phyloP scores from a whole-genome alignment of 2,797 vertebrate genomes.

The Thunnus albacares region DNA sequence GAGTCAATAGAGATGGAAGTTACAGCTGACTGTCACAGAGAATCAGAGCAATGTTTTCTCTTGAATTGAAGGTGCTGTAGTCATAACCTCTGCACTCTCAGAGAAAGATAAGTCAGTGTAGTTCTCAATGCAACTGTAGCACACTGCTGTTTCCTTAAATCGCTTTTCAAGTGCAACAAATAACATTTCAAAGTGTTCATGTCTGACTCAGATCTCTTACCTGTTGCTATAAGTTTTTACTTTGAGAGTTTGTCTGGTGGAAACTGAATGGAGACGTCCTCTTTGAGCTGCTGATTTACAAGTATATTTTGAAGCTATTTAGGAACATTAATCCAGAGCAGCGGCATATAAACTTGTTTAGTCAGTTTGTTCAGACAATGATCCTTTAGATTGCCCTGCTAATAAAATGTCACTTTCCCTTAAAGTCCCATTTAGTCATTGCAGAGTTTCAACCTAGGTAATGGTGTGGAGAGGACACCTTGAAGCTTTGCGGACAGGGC shows the following conservation, averaged over 20 bases:
- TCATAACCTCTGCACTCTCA: conserved; percentile 3
- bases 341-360: conserved; percentile 41
- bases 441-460: conserved; percentile 61
- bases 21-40: conserved; percentile 50
- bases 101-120: conserved; percentile 1
- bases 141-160: background rate
- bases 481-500: conserved; percentile 62
- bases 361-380: conserved; percentile 59
- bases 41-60: conserved; percentile 50
- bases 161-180: background rate
- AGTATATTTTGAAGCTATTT: conserved; percentile 24
- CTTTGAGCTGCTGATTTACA: conserved; percentile 36
- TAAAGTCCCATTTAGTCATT: conserved; percentile 63
- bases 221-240: conserved; percentile 7
- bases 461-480: conserved; percentile 80
- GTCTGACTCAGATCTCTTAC: background rate
- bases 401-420: conserved; percentile 74
- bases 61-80: conserved; percentile 38
- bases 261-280: conserved; percentile 2
- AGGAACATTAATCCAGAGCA: conserved; percentile 19
- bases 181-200: conserved; percentile 9
- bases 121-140: background rate
- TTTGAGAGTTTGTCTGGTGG: background rate
- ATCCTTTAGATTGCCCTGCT: conserved; percentile 49
- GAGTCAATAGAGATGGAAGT: conserved; percentile 66